Base-by-base conservation (phyloP, 2,888 invertebrate species). In the Uropetala carovei region DNA sequence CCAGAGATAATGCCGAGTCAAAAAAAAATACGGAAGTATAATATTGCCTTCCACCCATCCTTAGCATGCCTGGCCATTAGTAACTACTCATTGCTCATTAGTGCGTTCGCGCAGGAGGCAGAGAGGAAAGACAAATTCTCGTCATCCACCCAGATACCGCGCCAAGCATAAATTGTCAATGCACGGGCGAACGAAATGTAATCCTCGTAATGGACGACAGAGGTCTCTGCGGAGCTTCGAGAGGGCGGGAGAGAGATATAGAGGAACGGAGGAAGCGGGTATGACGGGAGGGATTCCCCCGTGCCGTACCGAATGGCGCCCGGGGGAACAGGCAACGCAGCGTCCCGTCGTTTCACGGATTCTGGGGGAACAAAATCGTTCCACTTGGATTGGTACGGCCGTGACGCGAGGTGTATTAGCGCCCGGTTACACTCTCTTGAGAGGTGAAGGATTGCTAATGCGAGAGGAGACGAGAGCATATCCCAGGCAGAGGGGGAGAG, bases 321-420 rank as follows among this genome's bases (percentile, higher is more conserved):
- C 89, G 7, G 89, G 68, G 89, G 89, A 86, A 86, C 85, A 22
- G 85, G 59, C n/a, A 58, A 85, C 58, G 85, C 85, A 27, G 43
- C 86, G 86, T 60, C 60, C 86, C 89, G 60, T 64, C 89, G 60
- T 59, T 64, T 43, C 89, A 64, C 89, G 89, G 89, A 89, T 89
- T 89, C 89, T 43, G 64, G 18, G 89, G 64, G 89, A 89, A 86
- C 86, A 60, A 86, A 86, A 89, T 89, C 89, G 89, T 68, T 89
- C 86, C 86, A 60, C 86, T 86, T 30, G 86, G 86, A 86, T 27
- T 30, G 60, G 60, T 59, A 59, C 22, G 58, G 86, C 85, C 22
- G 59, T 85, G 85, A 58, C 60, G 59, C 58, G 85, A 14, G 86
- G 86, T 86, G 89, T 68, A 89, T 89, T 89, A 89, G 89, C 10